phyloP scores from a whole-genome alignment of 2,888 invertebrate species.

The Cancer borealis region DNA sequence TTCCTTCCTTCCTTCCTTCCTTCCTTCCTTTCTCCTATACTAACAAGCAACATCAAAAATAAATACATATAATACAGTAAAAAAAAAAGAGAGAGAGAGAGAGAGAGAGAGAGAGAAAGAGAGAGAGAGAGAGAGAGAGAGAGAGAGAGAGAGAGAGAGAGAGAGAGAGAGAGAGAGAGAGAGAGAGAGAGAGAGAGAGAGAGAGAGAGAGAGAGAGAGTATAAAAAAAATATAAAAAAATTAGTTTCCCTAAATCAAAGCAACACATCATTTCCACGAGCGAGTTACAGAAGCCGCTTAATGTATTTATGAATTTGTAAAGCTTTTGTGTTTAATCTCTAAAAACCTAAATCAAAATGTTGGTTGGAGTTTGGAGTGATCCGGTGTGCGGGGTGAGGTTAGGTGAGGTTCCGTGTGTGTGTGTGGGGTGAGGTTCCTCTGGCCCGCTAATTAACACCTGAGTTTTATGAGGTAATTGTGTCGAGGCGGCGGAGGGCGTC shows the following conservation, averaged over 20 bases:
- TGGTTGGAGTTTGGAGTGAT: constrained; percentile 28
- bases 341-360: constrained; percentile 32
- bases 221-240: neutral
- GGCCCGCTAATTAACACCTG: constrained; percentile 42
- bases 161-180: neutral
- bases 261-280: neutral
- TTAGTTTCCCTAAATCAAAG: neutral
- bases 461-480: constrained; percentile 41
- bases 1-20: neutral
- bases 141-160: too few species aligned
- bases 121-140: neutral
- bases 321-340: constrained; percentile 22
- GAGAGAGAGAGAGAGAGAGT: neutral
- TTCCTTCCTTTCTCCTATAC: neutral
- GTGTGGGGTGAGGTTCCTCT: constrained; percentile 22
- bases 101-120: too few species aligned
- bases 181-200: too few species aligned
- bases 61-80: neutral
- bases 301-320: constrained; percentile 4
- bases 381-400: constrained; percentile 12
- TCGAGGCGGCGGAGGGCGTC: constrained; percentile 34
- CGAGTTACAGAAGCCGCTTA: constrained; percentile 34
- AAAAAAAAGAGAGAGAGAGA: neutral
- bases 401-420: neutral
- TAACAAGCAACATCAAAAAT: too few species aligned